Evolutionary conservation across 2,888 invertebrate genomes (phyloP).

Genomic region (Mellilla xanthometata): DNA sequence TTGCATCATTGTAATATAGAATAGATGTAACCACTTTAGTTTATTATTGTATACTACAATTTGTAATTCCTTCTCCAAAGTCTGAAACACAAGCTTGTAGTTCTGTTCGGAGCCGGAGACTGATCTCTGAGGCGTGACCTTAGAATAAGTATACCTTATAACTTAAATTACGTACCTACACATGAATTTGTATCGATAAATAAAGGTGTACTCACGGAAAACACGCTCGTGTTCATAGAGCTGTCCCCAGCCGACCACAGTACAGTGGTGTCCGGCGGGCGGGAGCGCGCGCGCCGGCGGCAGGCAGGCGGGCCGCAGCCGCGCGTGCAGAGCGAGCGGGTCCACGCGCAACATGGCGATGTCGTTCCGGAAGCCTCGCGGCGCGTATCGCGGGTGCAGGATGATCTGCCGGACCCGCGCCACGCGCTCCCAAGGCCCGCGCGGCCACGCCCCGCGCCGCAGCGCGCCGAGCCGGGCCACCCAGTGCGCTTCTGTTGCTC

Average conservation of each 20-base stretch:
- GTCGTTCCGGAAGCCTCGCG: constrained; percentile 90
- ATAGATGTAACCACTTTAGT: too few relatives aligned
- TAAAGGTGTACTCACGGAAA: constrained; percentile 85
- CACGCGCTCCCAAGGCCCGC: constrained; percentile 89
- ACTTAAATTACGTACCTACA: too few relatives aligned
- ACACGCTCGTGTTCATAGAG: constrained; percentile 89
- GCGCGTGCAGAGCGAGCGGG: constrained; percentile 80
- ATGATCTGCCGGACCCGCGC: constrained; percentile 84
- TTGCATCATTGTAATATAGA: too few relatives aligned
- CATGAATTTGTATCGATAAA: too few relatives aligned
- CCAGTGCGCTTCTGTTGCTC: constrained; percentile 89
- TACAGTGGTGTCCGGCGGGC: constrained; percentile 86
- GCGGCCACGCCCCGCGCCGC: constrained; percentile 87
- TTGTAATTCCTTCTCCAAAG: too few relatives aligned
- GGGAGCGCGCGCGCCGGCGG: constrained; percentile 84
- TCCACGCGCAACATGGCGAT: constrained; percentile 86
- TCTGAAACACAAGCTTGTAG: too few relatives aligned
- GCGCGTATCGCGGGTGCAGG: constrained; percentile 88
- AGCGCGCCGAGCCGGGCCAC: constrained; percentile 90
- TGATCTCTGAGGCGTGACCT: too few relatives aligned
- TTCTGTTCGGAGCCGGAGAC: too few relatives aligned
- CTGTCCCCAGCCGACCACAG: constrained; percentile 92
- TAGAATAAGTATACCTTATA: too few relatives aligned
- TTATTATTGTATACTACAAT: too few relatives aligned
- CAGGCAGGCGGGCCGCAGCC: constrained; percentile 70